A percentile compares a stretch with the other conserved stretches of the same genome.
These are phyloP conservation scores for Bombus cullumanus DNA, from an alignment of 1,140 invertebrate genomes.

Conservation along the genomic window DNA sequence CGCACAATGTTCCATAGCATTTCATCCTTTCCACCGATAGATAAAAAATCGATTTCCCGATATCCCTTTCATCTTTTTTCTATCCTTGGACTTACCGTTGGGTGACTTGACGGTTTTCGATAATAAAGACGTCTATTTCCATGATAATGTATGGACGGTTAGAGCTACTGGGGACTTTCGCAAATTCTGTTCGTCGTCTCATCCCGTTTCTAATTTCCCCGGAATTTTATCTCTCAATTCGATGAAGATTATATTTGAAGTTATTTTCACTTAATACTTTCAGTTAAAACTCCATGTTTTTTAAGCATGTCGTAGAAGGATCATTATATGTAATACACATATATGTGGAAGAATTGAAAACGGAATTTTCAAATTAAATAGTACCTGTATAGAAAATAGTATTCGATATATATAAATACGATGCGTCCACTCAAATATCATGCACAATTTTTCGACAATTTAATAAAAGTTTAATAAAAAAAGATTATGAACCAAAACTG, in stretches of 20 bases:
- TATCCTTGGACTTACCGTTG: not conserved
- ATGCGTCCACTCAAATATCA: not conserved
- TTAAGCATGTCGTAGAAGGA: not conserved
- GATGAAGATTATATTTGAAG: not conserved
- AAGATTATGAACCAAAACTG: not conserved
- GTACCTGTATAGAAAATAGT: too few species aligned
- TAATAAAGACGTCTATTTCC: conserved; percentile 31
- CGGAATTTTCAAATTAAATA: too few species aligned
- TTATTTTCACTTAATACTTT: too few species aligned
- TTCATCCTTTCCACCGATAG: conserved; percentile 25
- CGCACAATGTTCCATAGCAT: not conserved
- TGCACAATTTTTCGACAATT: not conserved
- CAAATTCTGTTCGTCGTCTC: not conserved
- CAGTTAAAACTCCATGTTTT: not conserved
- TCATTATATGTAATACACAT: not conserved
- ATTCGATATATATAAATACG: too few species aligned
- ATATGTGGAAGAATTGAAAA: too few species aligned
- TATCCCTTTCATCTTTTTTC: conserved; percentile 6
- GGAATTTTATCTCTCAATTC: not conserved
- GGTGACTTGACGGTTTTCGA: conserved; percentile 35
- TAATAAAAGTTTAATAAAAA: not conserved
- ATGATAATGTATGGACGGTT: conserved; percentile 12
- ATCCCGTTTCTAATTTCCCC: not conserved
- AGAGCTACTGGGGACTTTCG: not conserved
- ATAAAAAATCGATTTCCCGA: conserved; percentile 29